These are phyloP conservation scores for Nannoperca obscura DNA, from an alignment of 2,797 vertebrate species.

Conservation along the genomic window DNA sequence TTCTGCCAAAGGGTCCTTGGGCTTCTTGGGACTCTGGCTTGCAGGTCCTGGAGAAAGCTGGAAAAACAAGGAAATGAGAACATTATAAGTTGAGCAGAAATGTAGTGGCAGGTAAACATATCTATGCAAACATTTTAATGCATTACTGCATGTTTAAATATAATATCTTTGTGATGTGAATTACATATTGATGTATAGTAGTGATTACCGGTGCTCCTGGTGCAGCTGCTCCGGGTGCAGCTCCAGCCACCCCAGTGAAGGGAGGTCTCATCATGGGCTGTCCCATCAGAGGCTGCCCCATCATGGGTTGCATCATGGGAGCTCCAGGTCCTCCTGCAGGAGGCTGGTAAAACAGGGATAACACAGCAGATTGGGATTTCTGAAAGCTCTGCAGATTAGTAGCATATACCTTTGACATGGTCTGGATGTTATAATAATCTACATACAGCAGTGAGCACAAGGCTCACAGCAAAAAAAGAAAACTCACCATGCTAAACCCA, in stretches of 20 bases:
- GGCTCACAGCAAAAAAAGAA: not conserved
- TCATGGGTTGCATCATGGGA: conserved; percentile 95
- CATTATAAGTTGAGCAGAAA: not conserved
- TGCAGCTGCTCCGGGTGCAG: conserved; percentile 84
- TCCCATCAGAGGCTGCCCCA: conserved; percentile 90
- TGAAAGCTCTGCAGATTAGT: not conserved
- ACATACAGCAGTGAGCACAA: not conserved
- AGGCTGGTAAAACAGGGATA: conserved; percentile 79
- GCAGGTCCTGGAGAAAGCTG: conserved; percentile 95
- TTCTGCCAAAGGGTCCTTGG: conserved; percentile 99
- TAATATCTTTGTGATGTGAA: not conserved
- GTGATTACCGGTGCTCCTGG: conserved; percentile 89
- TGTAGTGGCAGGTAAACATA: not conserved
- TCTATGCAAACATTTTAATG: not conserved
- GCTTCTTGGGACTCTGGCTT: conserved; percentile 97
- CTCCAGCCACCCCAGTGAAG: conserved; percentile 86
- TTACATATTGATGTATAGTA: not conserved
- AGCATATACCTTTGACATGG: not conserved
- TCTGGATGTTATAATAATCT: not conserved
- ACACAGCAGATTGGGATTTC: not conserved
- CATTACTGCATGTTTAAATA: not conserved
- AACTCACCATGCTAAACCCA: conserved; percentile 93
- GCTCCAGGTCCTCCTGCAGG: conserved; percentile 90
- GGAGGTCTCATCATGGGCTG: conserved; percentile 97
- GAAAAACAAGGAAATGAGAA: conserved; percentile 1